These are phyloP conservation scores for Actinemys pallida DNA, from an alignment of 2,113 vertebrate species.

Conservation along the genomic window DNA sequence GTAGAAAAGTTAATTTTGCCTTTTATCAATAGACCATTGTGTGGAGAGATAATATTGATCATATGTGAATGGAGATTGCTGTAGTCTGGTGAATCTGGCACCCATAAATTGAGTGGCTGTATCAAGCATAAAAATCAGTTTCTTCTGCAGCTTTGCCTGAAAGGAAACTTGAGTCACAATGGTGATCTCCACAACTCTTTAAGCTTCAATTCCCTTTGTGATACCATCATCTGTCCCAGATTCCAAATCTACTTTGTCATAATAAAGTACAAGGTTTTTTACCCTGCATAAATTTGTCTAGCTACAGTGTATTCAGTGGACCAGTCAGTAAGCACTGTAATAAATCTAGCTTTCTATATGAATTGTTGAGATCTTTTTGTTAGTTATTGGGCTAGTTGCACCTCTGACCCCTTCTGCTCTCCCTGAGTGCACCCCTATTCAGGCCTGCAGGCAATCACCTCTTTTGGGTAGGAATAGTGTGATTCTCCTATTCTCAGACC, in stretches of 20 bases:
- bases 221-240: not conserved
- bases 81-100: not conserved
- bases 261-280: not conserved
- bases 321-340: not conserved
- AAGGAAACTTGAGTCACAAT: not conserved
- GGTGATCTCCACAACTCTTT: not conserved
- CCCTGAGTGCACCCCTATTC: not conserved
- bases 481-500: not conserved
- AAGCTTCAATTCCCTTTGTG: not conserved
- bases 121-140: not conserved
- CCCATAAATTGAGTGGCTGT: not conserved
- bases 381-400: not conserved
- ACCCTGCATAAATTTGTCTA: not conserved
- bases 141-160: not conserved
- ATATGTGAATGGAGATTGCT: not conserved
- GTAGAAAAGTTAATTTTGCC: not conserved
- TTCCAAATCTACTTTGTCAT: not conserved
- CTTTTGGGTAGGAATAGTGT: not conserved
- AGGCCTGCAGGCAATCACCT: not conserved
- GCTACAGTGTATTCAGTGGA: not conserved
- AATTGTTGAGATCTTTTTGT: not conserved
- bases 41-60: not conserved
- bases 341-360: not conserved
- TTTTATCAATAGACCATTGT: not conserved
- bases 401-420: not conserved